These are phyloP conservation scores for Kryptolebias marmoratus DNA, from an alignment of 2,113 vertebrate genomes.

Conservation along the genomic window DNA sequence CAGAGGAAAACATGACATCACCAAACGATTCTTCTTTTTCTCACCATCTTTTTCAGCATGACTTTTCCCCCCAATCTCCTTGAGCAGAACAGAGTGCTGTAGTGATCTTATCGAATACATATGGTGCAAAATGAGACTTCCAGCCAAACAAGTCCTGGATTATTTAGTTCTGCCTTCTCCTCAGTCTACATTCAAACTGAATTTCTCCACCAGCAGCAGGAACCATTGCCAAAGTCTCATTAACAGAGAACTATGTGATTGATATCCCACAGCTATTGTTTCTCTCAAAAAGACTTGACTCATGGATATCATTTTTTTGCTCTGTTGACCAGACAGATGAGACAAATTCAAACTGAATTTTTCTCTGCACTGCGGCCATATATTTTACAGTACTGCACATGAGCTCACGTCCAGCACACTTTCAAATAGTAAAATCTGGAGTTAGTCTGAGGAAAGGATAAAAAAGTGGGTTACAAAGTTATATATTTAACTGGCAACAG, in stretches of 20 bases:
- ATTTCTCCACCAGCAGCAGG: slow-evolving; percentile 74
- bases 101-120: slow-evolving; percentile 84
- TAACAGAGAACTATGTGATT: slow-evolving; percentile 83
- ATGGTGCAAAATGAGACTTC: slow-evolving; percentile 79
- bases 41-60: not conserved
- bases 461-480: slow-evolving; percentile 6
- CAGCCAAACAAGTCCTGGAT: slow-evolving; percentile 84
- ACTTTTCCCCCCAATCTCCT: slow-evolving; percentile 21
- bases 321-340: slow-evolving; percentile 57
- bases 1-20: slow-evolving; percentile 81
- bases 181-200: slow-evolving; percentile 63
- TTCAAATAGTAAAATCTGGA: slow-evolving; percentile 2
- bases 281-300: slow-evolving; percentile 58
- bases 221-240: slow-evolving; percentile 85
- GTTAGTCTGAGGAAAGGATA: slow-evolving; percentile 2
- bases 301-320: slow-evolving; percentile 28
- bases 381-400: slow-evolving; percentile 12
- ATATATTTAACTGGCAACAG: not conserved
- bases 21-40: slow-evolving; percentile 25
- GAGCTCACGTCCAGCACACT: not conserved
- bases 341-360: slow-evolving; percentile 50
- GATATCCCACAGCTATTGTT: slow-evolving; percentile 77
- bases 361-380: slow-evolving; percentile 13
- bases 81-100: slow-evolving; percentile 27
- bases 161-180: slow-evolving; percentile 80